Evolutionary conservation across 92 coral and sea anemone species (phyloP).

Genomic region (Parazoanthus atlanticus): DNA sequence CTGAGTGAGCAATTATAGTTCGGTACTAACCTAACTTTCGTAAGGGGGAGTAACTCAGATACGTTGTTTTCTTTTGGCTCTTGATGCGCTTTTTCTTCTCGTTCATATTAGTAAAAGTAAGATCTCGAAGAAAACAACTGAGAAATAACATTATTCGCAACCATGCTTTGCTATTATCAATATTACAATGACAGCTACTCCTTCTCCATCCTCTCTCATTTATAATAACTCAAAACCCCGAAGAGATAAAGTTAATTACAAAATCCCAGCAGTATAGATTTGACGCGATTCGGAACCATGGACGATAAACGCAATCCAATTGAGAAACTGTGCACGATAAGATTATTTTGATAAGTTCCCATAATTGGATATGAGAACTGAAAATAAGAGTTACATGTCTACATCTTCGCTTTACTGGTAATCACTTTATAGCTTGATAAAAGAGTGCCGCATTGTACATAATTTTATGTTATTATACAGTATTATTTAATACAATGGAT

Average conservation of each 20-base stretch:
- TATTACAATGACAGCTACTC: background rate
- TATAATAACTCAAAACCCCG: background rate
- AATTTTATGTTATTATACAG: too few relatives aligned
- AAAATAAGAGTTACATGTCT: background rate
- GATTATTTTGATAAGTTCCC: background rate
- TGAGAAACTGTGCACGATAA: background rate
- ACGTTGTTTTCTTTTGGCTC: too few relatives aligned
- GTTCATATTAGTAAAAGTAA: too few relatives aligned
- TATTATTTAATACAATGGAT: too few relatives aligned
- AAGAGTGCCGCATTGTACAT: background rate
- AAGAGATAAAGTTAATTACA: background rate
- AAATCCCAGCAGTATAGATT: background rate
- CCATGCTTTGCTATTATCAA: background rate
- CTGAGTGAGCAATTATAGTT: too few relatives aligned
- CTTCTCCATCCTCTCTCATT: background rate
- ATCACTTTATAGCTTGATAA: background rate
- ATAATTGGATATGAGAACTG: background rate
- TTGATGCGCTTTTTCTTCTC: background rate
- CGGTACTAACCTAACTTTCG: too few relatives aligned
- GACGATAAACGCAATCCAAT: background rate
- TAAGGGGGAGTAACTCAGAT: too few relatives aligned
- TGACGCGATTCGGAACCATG: background rate
- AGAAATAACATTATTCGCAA: background rate
- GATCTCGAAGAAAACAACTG: background rate
- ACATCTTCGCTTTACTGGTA: background rate